A percentile compares a stretch with the other conserved stretches of the same genome.
These are phyloP conservation scores for Bos javanicus DNA, from an alignment of 2,113 vertebrate genomes.

Conservation along the genomic window DNA sequence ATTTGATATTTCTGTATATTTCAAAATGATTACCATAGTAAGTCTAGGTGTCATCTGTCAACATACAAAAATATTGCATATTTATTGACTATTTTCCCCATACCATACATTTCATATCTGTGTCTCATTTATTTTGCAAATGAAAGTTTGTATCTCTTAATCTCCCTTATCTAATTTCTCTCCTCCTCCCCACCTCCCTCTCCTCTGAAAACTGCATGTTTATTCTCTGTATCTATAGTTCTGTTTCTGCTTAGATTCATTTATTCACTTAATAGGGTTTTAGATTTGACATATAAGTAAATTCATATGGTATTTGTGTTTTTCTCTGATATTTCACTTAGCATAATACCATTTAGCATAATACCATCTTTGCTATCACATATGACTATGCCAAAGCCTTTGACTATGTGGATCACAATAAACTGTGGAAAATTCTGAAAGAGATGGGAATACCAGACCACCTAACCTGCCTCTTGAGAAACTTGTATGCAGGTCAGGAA, in stretches of 20 bases:
- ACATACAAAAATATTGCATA: neutral
- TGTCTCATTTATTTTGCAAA: neutral
- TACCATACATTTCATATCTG: neutral
- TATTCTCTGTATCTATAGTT: neutral
- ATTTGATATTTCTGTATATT: neutral
- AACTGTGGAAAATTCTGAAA: too few species aligned
- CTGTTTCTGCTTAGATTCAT: neutral
- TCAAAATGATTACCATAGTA: neutral
- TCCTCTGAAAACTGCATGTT: neutral
- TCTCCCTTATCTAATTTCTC: neutral
- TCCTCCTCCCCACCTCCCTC: neutral
- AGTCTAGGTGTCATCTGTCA: neutral
- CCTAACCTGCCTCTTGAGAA: too few species aligned
- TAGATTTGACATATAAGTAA: neutral
- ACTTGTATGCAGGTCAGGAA: too few species aligned
- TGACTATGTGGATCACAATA: too few species aligned
- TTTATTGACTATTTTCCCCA: neutral
- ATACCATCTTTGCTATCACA: too few species aligned
- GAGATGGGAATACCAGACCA: too few species aligned
- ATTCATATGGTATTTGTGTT: neutral
- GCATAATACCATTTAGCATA: neutral
- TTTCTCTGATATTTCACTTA: neutral
- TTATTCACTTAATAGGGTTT: neutral
- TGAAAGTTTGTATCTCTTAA: neutral
- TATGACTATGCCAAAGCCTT: too few species aligned